phyloP scores from a whole-genome alignment of 92 coral and sea anemone genomes.

The Umimayanthus kanabou region DNA sequence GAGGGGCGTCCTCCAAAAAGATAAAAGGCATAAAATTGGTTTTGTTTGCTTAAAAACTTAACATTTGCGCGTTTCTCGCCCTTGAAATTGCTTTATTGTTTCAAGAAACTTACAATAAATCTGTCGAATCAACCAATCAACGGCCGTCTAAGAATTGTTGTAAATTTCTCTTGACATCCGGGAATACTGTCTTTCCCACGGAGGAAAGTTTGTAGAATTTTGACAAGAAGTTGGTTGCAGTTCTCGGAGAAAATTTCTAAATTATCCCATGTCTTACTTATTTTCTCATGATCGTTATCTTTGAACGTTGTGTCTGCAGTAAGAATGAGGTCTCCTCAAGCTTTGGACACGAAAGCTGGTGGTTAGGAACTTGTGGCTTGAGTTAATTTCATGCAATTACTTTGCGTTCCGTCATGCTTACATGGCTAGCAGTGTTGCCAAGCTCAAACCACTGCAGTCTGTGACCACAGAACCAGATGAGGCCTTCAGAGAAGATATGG shows the following conservation, averaged over 20 bases:
- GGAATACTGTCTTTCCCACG: slow-evolving; percentile 17
- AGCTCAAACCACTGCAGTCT: slow-evolving; percentile 91
- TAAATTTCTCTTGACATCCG: slow-evolving; percentile 41
- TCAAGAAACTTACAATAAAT: slow-evolving; percentile 32
- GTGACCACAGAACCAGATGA: slow-evolving; percentile 98
- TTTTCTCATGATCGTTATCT: slow-evolving; percentile 1
- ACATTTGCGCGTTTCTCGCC: slow-evolving; percentile 27
- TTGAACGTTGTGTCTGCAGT: background rate
- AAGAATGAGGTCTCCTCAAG: slow-evolving; percentile 41
- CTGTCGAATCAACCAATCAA: slow-evolving; percentile 24
- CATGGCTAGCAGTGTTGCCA: slow-evolving; percentile 98
- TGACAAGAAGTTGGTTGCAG: slow-evolving; percentile 28
- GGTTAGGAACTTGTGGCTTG: slow-evolving; percentile 72
- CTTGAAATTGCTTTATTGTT: slow-evolving; percentile 28
- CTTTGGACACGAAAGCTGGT: slow-evolving; percentile 36
- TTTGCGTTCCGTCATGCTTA: slow-evolving; percentile 69
- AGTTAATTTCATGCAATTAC: slow-evolving; percentile 66
- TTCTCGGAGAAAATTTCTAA: slow-evolving; percentile 27
- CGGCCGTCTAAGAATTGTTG: slow-evolving; percentile 17
- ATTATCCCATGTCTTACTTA: slow-evolving; percentile 12
- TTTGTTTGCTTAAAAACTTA: slow-evolving; percentile 37
- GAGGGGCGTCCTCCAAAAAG: background rate
- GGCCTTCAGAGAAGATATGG: slow-evolving; percentile 82
- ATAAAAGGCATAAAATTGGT: slow-evolving; percentile 18
- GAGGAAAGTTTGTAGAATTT: slow-evolving; percentile 43